Evolutionary conservation across 2,113 vertebrate genomes (phyloP), one percentile per base, ranked within the genome.

Genomic region (Panthera uncia): DNA sequence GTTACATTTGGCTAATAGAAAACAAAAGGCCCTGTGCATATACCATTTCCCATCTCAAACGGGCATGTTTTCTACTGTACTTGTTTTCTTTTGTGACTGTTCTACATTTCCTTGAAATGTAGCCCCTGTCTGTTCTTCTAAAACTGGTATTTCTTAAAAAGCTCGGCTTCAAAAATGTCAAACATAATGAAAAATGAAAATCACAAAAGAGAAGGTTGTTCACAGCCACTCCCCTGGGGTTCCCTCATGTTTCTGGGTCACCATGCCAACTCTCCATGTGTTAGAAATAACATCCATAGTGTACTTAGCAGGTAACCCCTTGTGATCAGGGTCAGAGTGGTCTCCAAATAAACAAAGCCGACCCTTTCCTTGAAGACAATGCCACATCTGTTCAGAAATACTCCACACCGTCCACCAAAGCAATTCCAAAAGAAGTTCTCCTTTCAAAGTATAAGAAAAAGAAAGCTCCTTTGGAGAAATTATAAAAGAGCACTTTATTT

Each of bases 71-170:
- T 95, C 95, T 96, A 48, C 76, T 66, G 68, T 76, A 83, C 95
- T 97, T 98, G 93, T 98, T 98, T 98, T 97, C 63, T 98, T 98
- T 96, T 97, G 89, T 50, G 57, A 13, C 95, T 95, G 96, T 71
- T 98, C 98, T 61, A 80, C 80, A 78, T 94, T 98, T 90, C 86
- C 41, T n/a, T 95, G 97, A 98, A 98, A 98, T 97, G 97, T 83
- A 38, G 95, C 45, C 91, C 74, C 61, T 92, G 95, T 95, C 78
- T 86, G 81, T 97, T 92, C 91, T 97, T 98, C 95, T 71, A 96
- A 97, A 97, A 94, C 80, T 93, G 63, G 38, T 78, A 25, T 80
- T 88, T 97, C 96, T 68, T 94, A 96, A 95, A 98, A 96, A 97
- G 74, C 89, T 86, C 82, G 95, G 86, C 86, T 92, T 98, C 96